Conservation (phyloP, 2,113 vertebrate genomes). For the Amblyornis subalaris region DNA sequence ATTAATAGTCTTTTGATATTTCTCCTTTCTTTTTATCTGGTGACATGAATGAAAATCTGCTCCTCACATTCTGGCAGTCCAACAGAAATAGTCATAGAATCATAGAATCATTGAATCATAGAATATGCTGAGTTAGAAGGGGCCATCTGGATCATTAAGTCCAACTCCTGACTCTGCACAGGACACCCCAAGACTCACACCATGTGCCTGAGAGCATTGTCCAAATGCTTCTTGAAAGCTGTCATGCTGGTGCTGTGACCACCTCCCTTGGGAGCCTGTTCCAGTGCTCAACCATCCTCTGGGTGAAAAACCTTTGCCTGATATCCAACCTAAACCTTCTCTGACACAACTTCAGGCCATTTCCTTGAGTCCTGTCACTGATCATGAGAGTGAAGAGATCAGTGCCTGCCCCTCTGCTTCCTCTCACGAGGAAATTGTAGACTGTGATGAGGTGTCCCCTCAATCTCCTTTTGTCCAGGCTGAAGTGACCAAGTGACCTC, state of each 20-base stretch:
- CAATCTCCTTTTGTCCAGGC: background rate
- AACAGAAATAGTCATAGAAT: background rate
- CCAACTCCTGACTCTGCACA: no score
- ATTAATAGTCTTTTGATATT: background rate
- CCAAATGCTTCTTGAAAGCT: background rate
- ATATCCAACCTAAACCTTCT: background rate
- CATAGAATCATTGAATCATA: background rate
- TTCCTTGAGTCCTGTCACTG: background rate
- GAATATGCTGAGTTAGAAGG: background rate
- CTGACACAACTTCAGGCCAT: background rate
- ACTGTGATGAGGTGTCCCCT: background rate
- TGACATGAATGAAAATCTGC: background rate
- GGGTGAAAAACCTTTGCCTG: fast-evolving
- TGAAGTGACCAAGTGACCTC: background rate
- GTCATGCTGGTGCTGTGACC: background rate
- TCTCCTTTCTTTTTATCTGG: background rate
- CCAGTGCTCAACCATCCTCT: fast-evolving
- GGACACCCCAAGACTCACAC: background rate
- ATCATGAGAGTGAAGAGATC: background rate
- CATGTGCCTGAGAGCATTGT: no score
- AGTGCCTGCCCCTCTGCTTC: background rate
- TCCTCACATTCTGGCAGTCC: background rate
- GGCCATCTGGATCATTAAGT: background rate
- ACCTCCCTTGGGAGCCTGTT: background rate
- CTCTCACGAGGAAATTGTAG: fast-evolving